phyloP scores from a whole-genome alignment of 2,797 vertebrate species.

The Carduelis carduelis region DNA sequence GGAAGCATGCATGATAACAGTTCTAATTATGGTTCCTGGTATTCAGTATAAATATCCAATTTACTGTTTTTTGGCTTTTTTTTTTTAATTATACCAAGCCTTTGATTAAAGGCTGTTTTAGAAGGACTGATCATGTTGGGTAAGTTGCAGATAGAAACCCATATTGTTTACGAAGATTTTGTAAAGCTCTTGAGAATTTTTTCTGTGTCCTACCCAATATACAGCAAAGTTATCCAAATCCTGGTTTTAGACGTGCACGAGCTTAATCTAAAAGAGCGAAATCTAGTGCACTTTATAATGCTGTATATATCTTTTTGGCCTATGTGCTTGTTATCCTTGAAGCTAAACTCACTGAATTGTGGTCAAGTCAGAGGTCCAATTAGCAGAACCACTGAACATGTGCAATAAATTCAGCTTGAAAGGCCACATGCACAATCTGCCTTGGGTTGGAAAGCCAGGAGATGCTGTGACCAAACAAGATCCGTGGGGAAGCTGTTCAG shows the following conservation, averaged over 20 bases:
- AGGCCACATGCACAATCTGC: slow-evolving; percentile 64
- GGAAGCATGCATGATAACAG: background rate
- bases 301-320: background rate
- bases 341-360: slow-evolving; percentile 54
- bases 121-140: background rate
- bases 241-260: background rate
- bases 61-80: background rate
- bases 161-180: background rate
- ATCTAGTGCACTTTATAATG: background rate
- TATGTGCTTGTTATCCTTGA: background rate
- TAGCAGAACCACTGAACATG: slow-evolving; percentile 62
- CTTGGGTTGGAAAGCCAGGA: slow-evolving; percentile 63
- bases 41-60: background rate
- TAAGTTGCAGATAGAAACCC: background rate
- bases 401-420: slow-evolving; percentile 71
- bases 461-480: slow-evolving; percentile 44
- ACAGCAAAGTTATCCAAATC: background rate
- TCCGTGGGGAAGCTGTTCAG: slow-evolving; percentile 25
- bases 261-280: background rate
- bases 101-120: background rate
- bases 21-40: background rate
- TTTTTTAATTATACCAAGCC: background rate
- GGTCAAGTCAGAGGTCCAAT: slow-evolving; percentile 55
- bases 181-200: background rate
- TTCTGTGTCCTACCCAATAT: background rate